Evolutionary conservation across 2,113 vertebrate species (phyloP).

Genomic region (Rhinolophus sinicus): DNA sequence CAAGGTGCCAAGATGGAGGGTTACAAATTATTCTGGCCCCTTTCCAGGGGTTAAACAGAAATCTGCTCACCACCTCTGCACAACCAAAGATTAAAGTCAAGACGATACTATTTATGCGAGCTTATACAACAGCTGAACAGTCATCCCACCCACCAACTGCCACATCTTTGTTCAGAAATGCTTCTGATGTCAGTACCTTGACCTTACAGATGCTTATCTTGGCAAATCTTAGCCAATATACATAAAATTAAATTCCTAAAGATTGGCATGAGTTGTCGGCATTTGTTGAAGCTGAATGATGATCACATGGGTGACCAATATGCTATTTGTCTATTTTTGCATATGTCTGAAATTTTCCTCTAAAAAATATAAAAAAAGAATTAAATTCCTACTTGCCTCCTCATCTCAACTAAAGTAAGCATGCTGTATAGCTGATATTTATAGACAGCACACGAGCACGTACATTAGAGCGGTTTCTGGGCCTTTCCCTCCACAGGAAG

Average conservation of each 20-base stretch:
- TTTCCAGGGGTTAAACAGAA: conserved; percentile 87
- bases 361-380: not conserved
- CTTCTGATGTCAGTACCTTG: conserved; percentile 91
- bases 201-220: conserved; percentile 86
- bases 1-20: conserved; percentile 84
- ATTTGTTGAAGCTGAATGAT: not conserved
- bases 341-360: conserved; percentile 39
- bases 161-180: conserved; percentile 90
- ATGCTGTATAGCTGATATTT: not conserved
- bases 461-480: not conserved
- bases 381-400: conserved; percentile 73
- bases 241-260: conserved; percentile 80
- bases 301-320: not conserved
- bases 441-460: not conserved
- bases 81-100: conserved; percentile 90
- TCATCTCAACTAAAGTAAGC: conserved; percentile 1
- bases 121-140: conserved; percentile 90
- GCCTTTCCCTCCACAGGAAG: not conserved
- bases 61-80: conserved; percentile 90
- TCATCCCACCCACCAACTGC: conserved; percentile 89
- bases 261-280: not conserved
- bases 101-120: conserved; percentile 91
- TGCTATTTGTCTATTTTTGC: not conserved
- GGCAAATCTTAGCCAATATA: conserved; percentile 82
- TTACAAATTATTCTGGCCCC: conserved; percentile 85